Evolutionary conservation across 2,888 invertebrate genomes (phyloP), one percentile per base, ranked within the genome.

Genomic region (Campoplex capitator): DNA sequence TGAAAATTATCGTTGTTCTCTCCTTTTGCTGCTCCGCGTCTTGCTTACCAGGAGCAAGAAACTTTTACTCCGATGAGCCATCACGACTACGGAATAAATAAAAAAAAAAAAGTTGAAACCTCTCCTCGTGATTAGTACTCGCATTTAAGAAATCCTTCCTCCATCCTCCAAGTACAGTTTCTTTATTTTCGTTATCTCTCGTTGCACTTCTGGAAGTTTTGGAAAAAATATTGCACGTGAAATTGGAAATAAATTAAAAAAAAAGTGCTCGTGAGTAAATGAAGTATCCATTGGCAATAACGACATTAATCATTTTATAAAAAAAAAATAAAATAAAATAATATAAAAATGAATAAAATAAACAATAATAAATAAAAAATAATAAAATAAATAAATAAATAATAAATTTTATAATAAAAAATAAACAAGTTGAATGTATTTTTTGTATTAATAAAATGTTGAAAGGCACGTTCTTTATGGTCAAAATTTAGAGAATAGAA

Each of bases 51-150:
- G 42, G 28, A 32, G 54, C 87, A 89, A 87, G 74, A 70, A 80
- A 90, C 85, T 85, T 82, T 77, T 77, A 45, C 84, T 83, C 84
- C 87, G 83, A 84, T 80, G 84, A 88, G 78, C 76, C 76, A 76
- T 88, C 82, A 54, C 77, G 77, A 67, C 38, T 65, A 56, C 67
- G 71, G 67, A 82, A 81, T 82, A 68, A 89, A 23, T 23, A 23
- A 23, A 23, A 23, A 68, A 88, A 80, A 77, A 78, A 78, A 74
- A 76, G 54, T 75, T 75, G 45, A 16, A 48, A 62, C 45, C 62
- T 62, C 23, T 9, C 58, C 75, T 28, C 58, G 42, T 62, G 75
- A 62, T 56, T 58, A 42, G 42, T 16, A 28, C 48, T 51, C 54
- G 73, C 73, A n/a, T 35, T 51, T n/a, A 54, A 32, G 51, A 16